A percentile compares a stretch with the other conserved stretches of the same genome.
phyloP scores from a whole-genome alignment of 2,888 invertebrate species.

The Mechanitis messenoides region DNA sequence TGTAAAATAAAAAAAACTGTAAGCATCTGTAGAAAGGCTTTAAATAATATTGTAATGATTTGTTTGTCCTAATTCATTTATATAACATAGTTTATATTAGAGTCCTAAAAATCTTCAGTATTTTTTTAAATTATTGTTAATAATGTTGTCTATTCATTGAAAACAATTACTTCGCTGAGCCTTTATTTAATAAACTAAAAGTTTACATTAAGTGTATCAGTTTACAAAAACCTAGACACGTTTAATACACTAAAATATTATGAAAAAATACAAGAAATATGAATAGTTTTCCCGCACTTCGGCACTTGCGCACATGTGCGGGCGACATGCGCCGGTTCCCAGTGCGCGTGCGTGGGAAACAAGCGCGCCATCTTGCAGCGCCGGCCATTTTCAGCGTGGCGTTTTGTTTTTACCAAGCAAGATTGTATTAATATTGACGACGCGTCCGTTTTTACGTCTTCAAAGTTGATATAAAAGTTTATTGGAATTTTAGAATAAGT shows the following conservation, averaged over 20 bases:
- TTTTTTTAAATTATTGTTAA: too few relatives aligned
- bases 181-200: not conserved
- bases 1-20: too few relatives aligned
- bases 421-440: slow-evolving; percentile 40
- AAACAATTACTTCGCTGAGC: not conserved
- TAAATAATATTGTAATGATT: slow-evolving; percentile 7
- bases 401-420: slow-evolving; percentile 44
- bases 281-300: slow-evolving; percentile 57
- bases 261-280: slow-evolving; percentile 41
- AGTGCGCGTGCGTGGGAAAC: slow-evolving; percentile 67
- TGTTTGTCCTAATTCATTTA: too few relatives aligned
- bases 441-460: slow-evolving; percentile 15
- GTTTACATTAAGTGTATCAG: not conserved
- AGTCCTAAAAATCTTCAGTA: too few relatives aligned
- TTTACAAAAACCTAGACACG: too few relatives aligned
- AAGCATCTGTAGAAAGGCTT: not conserved
- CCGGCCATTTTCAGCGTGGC: slow-evolving; percentile 46
- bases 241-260: slow-evolving; percentile 6
- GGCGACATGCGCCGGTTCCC: slow-evolving; percentile 47
- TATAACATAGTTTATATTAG: too few relatives aligned
- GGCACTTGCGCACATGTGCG: slow-evolving; percentile 53
- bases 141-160: too few relatives aligned
- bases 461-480: slow-evolving; percentile 14
- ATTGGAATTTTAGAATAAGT: slow-evolving; percentile 8
- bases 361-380: slow-evolving; percentile 48